Evolutionary conservation across 2,888 invertebrate species (phyloP).

Genomic region (Homarus gammarus): DNA sequence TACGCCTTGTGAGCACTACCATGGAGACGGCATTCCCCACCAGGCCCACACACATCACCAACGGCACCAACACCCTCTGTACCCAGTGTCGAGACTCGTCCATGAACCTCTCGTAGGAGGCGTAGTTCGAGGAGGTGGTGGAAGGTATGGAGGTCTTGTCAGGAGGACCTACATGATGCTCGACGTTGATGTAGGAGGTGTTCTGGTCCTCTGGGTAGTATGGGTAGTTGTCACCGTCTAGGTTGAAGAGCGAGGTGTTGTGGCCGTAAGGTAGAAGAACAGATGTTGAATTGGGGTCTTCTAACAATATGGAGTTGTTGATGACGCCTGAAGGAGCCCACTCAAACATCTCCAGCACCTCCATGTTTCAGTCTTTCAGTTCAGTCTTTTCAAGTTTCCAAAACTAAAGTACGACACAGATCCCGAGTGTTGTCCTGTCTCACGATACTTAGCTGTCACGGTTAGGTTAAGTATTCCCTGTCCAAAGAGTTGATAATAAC

Average conservation of each 20-base stretch:
- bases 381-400: background rate
- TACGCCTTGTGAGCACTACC: constrained; percentile 82
- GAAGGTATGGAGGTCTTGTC: background rate
- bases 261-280: constrained; percentile 18
- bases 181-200: background rate
- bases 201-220: constrained; percentile 12
- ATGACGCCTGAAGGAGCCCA: background rate
- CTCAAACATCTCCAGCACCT: background rate
- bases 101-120: constrained; percentile 55
- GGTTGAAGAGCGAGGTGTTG: constrained; percentile 9
- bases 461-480: too few relatives aligned
- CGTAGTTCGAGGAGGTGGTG: constrained; percentile 7
- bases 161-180: background rate
- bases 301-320: background rate
- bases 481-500: too few relatives aligned
- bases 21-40: constrained; percentile 84
- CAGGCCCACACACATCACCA: constrained; percentile 85
- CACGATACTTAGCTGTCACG: too few relatives aligned
- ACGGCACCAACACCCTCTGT: constrained; percentile 84
- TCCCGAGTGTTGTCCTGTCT: too few relatives aligned
- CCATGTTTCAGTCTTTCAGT: background rate
- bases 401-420: background rate
- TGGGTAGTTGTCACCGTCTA: background rate
- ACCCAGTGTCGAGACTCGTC: constrained; percentile 78
- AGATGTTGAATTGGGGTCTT: constrained; percentile 23